These are phyloP conservation scores for Neodiprion lecontei DNA, from an alignment of 1,140 invertebrate species.

Conservation along the genomic window DNA sequence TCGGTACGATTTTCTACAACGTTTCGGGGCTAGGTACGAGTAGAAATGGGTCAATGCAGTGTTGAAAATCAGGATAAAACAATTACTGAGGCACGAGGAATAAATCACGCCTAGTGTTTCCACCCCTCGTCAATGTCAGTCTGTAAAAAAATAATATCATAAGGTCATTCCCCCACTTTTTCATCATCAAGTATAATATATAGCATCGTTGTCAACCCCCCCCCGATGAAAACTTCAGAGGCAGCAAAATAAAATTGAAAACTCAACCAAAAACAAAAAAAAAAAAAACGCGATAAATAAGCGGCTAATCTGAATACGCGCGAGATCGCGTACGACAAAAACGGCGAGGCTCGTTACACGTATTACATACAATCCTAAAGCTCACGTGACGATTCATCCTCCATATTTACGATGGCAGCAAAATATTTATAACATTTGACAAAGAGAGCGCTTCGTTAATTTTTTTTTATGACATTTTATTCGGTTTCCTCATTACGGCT, in stretches of 20 bases:
- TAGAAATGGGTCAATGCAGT: too few relatives aligned
- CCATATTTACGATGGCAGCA: too few relatives aligned
- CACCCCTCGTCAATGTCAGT: neutral
- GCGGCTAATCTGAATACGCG: conserved; percentile 3
- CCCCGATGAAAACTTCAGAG: neutral
- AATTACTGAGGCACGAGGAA: neutral
- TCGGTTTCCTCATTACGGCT: too few relatives aligned
- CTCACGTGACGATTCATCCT: too few relatives aligned
- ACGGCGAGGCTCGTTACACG: neutral
- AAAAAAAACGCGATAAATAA: neutral
- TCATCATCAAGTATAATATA: neutral
- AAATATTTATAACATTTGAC: too few relatives aligned
- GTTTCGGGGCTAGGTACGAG: too few relatives aligned
- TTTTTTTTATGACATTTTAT: too few relatives aligned
- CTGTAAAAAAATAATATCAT: neutral
- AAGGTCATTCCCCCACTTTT: neutral
- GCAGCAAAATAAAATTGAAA: neutral
- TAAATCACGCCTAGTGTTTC: neutral
- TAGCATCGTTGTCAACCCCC: neutral
- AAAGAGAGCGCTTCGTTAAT: too few relatives aligned
- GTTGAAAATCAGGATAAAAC: too few relatives aligned
- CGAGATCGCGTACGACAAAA: neutral
- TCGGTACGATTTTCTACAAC: too few relatives aligned
- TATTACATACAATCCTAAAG: too few relatives aligned
- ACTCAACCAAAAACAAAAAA: too few relatives aligned